phyloP scores from a whole-genome alignment of 1,140 invertebrate genomes.

The Anagrus nilaparvatae region DNA sequence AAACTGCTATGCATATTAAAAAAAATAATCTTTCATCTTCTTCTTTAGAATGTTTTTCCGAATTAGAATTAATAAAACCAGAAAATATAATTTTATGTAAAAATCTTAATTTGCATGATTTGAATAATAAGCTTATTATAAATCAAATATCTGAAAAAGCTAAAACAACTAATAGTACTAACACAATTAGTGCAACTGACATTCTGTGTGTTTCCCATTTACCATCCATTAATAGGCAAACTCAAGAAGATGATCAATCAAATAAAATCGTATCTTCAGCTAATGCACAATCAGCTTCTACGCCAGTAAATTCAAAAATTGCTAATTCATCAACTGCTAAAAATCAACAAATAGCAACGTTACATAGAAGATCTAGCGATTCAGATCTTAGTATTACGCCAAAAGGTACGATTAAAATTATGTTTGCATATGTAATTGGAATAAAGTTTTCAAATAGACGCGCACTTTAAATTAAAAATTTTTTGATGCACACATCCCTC shows the following conservation, averaged over 20 bases:
- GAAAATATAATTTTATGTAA: background rate
- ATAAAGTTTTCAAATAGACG: too few relatives aligned
- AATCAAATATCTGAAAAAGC: background rate
- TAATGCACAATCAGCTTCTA: slow-evolving; percentile 3
- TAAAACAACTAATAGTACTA: slow-evolving; percentile 27
- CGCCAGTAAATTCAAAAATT: slow-evolving; percentile 25
- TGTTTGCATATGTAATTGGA: too few relatives aligned
- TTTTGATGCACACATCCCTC: too few relatives aligned
- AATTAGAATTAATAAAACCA: slow-evolving; percentile 4
- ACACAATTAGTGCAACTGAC: slow-evolving; percentile 38
- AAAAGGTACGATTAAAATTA: slow-evolving; percentile 68
- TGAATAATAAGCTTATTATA: background rate
- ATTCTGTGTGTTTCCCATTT: slow-evolving; percentile 39
- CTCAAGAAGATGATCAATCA: slow-evolving; percentile 23
- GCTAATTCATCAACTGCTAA: slow-evolving; percentile 45
- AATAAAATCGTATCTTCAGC: slow-evolving; percentile 16
- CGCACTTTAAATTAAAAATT: too few relatives aligned
- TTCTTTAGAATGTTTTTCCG: too few relatives aligned
- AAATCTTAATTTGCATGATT: background rate
- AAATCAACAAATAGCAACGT: slow-evolving; percentile 39
- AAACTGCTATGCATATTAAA: too few relatives aligned
- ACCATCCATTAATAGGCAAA: slow-evolving; percentile 34
- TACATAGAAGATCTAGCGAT: slow-evolving; percentile 77
- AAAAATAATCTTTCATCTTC: too few relatives aligned
- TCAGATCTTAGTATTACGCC: slow-evolving; percentile 87